Evolutionary conservation across 2,113 vertebrate species (phyloP), one percentile per base, ranked within the genome.

Genomic region (Colossoma macropomum): DNA sequence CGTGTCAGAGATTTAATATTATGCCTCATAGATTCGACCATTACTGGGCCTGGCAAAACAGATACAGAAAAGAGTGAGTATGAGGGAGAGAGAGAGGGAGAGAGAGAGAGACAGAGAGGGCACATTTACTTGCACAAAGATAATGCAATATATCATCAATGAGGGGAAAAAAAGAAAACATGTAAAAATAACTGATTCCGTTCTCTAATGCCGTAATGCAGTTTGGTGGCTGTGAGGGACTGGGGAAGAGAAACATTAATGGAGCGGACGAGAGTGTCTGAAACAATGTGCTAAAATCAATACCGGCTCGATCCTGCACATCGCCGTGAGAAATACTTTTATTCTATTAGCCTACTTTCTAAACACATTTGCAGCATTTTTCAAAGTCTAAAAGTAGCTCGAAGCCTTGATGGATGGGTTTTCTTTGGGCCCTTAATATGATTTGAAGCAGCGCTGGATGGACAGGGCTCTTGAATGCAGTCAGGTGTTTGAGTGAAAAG

Each of bases 261-360:
- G 79, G 73, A 48, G 23, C 82, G 78, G 86, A 90, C 87, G 84
- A 92, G 77, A 87, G 81, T 89, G 86, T 89, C 82, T 89, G 89
- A 92, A 92, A 92, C 86, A 87, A 91, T 89, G 89, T 84, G 89
- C 85, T 74, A 86, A 90, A 93, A 95, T 94, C 94, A 92, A 95
- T 95, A 93, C 80, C 85, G 80, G 71, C 90, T 90, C 89, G 89
- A 88, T 88, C 86, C 85, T 88, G 88, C 90, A 91, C 92, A 92
- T 89, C 90, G 90, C 87, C 88, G 88, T 90, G 88, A 92, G 92
- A 93, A 90, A 92, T 88, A 88, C 92, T 92, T 91, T 94, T 91
- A 92, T 92, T 91, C 89, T 90, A 92, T 93, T 93, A 91, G 92
- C 91, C 88, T 81, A 83, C 63, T 86, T 83, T 85, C 84, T 85